These are phyloP conservation scores for Ganaspis brasiliensis DNA, from an alignment of 2,888 invertebrate species.

Conservation along the genomic window DNA sequence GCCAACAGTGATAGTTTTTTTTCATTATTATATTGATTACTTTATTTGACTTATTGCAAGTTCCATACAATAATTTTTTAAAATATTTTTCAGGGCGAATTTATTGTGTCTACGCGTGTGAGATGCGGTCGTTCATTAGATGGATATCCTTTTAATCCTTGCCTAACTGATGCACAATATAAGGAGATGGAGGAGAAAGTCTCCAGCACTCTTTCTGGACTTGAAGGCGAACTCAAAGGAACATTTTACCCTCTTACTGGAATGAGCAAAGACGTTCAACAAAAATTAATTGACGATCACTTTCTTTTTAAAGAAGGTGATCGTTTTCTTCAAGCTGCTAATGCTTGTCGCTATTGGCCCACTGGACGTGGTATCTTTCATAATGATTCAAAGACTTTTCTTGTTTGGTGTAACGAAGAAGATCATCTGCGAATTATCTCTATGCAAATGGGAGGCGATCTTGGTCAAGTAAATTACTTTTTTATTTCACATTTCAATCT, in stretches of 20 bases:
- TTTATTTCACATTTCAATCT: too few relatives aligned
- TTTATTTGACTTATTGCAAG: too few relatives aligned
- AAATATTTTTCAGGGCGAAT: conserved; percentile 84
- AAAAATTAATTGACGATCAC: conserved; percentile 98
- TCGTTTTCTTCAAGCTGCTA: conserved; percentile 94
- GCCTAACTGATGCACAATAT: conserved; percentile 97
- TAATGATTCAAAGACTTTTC: conserved; percentile 98
- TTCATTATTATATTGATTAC: too few relatives aligned
- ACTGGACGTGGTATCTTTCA: conserved; percentile 98
- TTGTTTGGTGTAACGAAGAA: conserved; percentile 99
- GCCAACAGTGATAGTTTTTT: too few relatives aligned
- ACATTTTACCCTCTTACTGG: conserved; percentile 97
- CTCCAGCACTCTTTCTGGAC: conserved; percentile 89
- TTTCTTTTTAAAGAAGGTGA: conserved; percentile 99
- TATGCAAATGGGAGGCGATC: conserved; percentile 98
- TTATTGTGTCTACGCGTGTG: conserved; percentile 96
- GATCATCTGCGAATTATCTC: conserved; percentile 99
- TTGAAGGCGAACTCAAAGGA: conserved; percentile 95
- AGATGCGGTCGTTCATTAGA: conserved; percentile 97
- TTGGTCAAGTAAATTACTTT: conserved; percentile 83
- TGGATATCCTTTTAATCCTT: conserved; percentile 99
- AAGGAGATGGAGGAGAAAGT: conserved; percentile 98
- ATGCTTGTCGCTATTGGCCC: conserved; percentile 99
- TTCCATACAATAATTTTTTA: too few relatives aligned
- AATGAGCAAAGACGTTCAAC: conserved; percentile 97